These are phyloP conservation scores for Myotis findleyi DNA, from an alignment of 2,797 vertebrate species.

Conservation along the genomic window DNA sequence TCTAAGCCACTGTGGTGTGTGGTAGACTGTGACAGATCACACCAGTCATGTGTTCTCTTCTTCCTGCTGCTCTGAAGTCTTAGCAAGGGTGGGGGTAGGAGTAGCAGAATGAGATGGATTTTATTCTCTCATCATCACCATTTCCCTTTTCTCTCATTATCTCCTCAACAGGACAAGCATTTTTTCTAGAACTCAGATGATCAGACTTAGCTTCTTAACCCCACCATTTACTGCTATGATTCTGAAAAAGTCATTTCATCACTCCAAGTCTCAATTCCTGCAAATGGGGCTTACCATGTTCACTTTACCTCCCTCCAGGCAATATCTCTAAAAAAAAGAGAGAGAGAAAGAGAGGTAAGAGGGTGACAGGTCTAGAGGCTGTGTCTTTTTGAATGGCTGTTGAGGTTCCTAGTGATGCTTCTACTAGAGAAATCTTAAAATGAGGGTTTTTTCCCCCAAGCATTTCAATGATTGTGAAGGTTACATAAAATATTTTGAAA, in stretches of 20 bases:
- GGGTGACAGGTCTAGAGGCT: neutral
- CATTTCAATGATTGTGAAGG: neutral
- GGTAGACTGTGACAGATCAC: neutral
- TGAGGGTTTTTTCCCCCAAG: neutral
- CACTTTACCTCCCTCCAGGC: neutral
- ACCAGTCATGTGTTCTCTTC: neutral
- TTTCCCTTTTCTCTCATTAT: neutral
- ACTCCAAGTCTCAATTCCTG: neutral
- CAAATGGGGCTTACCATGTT: neutral
- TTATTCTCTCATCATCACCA: neutral
- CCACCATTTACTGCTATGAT: neutral
- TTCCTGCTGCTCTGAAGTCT: neutral
- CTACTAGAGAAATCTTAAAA: constrained; percentile 39
- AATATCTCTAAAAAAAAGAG: neutral
- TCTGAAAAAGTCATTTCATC: neutral
- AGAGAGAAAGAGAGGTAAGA: neutral
- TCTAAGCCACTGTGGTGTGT: neutral
- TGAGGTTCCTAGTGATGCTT: neutral
- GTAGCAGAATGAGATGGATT: neutral
- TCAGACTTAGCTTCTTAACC: neutral
- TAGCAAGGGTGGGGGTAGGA: neutral
- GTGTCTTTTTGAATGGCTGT: neutral
- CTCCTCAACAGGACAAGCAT: neutral
- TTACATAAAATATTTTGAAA: constrained; percentile 55
- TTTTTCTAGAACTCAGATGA: neutral